These are phyloP conservation scores for Chloropsis hardwickii DNA, from an alignment of 2,113 vertebrate genomes.

Conservation along the genomic window DNA sequence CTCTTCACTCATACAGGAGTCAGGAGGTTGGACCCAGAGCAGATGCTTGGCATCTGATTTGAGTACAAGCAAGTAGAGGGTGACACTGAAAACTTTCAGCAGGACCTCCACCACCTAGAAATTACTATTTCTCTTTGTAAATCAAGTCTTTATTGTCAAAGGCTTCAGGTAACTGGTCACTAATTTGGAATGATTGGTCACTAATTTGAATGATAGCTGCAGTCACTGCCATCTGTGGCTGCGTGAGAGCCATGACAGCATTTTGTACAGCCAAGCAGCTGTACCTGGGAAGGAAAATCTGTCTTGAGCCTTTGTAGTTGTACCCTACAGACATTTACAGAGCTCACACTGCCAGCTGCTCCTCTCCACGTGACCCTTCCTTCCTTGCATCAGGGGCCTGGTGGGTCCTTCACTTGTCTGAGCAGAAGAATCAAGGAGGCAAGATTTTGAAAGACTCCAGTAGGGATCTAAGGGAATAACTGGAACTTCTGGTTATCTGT, in stretches of 20 bases:
- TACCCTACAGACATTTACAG: not conserved
- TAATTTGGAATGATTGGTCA: not conserved
- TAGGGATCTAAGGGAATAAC: not conserved
- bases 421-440: not conserved
- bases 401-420: not conserved
- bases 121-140: not conserved
- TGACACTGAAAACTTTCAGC: not conserved
- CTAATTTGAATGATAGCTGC: not conserved
- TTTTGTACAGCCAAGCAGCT: not conserved
- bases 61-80: not conserved
- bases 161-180: not conserved
- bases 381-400: not conserved
- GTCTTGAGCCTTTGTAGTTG: not conserved
- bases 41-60: not conserved
- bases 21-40: rapidly evolving
- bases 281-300: not conserved
- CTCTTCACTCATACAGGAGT: not conserved
- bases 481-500: not conserved
- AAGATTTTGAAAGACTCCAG: not conserved
- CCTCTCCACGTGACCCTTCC: not conserved
- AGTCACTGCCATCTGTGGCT: not conserved
- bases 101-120: not conserved
- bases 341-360: not conserved
- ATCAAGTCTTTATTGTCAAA: not conserved
- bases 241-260: not conserved